phyloP scores from a whole-genome alignment of 2,113 vertebrate species.

The Lathamus discolor region DNA sequence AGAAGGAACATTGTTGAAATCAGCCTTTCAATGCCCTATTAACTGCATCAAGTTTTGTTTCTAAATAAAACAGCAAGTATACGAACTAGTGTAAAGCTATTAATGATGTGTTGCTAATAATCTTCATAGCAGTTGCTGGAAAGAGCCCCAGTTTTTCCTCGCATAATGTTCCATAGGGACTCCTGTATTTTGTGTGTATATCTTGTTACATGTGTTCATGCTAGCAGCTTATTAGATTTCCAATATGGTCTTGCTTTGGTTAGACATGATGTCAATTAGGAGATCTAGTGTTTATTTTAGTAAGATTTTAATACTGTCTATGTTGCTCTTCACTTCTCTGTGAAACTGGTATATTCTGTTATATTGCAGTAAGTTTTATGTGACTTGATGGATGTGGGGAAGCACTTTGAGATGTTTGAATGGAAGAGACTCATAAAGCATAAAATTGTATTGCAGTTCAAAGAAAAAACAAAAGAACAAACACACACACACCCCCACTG shows the following conservation, averaged over 20 bases:
- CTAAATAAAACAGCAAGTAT: not conserved
- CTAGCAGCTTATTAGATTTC: not conserved
- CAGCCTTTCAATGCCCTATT: not conserved
- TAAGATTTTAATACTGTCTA: not conserved
- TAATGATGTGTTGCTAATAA: not conserved
- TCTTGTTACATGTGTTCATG: not conserved
- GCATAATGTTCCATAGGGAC: not conserved
- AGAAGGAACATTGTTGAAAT: slow-evolving; percentile 46
- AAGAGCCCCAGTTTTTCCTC: not conserved
- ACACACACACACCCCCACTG: too few relatives aligned
- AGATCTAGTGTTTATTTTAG: not conserved
- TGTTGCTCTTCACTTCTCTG: not conserved
- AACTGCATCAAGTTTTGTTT: slow-evolving; percentile 7
- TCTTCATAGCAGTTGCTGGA: not conserved
- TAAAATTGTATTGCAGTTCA: not conserved
- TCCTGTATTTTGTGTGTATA: not conserved
- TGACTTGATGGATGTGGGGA: not conserved
- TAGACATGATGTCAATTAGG: rapidly evolving
- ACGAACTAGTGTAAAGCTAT: not conserved
- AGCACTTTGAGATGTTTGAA: not conserved
- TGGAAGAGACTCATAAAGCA: not conserved
- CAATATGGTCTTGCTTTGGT: not conserved
- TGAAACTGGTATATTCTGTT: not conserved
- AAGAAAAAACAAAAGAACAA: not conserved
- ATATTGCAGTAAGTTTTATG: rapidly evolving